Evolutionary conservation across 1,140 invertebrate species (phyloP), one percentile per base, ranked within the genome.

Genomic region (Araneus ventricosus): DNA sequence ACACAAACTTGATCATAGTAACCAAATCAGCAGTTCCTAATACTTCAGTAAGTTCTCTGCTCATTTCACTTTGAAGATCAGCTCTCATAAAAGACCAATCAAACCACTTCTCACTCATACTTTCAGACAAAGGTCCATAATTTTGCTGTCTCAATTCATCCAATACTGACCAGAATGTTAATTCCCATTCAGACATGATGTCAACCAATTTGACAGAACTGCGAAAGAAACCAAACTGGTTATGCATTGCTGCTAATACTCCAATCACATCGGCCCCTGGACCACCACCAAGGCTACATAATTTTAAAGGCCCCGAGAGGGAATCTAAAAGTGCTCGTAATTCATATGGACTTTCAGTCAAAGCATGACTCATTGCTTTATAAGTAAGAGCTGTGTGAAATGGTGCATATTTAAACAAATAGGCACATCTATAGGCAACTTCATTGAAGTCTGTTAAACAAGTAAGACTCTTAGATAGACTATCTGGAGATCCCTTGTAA

Each of bases 351-450:
- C 30, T 85, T 14, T 92, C 24, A 27, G 24, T 34, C 7, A 92
- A 52, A 7, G 61, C 41, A 59, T 2, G 59, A 4, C 7, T 45
- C 4, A 86, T 22, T 24, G 30, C 24, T 4, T 85, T 39, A 8
- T 57, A 52, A 8, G 34, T 61, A 22, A 92, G n/a, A 1, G 34
- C 57, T 8, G 80, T 52, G 45, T 92, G 82, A 39, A 92, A 70
- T 27, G 80, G 57, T 8, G 82, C 80, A 52, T 85, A 92, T 24
- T 70, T 92, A 10, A 85, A 41, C 14, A 92, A 30, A 52, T 92
- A 92, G 14, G 90, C 90, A 86, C 90, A 92, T 30, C 82, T 24
- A 70, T 67, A 34, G 20, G 90, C 80, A 6, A 57, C 57, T 85
- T 63, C 34, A 57, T 86, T 86, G 20, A 37, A 92, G 30, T 86